Conservation (phyloP, 2,797 vertebrate genomes). For the Miopithecus talapoin region DNA sequence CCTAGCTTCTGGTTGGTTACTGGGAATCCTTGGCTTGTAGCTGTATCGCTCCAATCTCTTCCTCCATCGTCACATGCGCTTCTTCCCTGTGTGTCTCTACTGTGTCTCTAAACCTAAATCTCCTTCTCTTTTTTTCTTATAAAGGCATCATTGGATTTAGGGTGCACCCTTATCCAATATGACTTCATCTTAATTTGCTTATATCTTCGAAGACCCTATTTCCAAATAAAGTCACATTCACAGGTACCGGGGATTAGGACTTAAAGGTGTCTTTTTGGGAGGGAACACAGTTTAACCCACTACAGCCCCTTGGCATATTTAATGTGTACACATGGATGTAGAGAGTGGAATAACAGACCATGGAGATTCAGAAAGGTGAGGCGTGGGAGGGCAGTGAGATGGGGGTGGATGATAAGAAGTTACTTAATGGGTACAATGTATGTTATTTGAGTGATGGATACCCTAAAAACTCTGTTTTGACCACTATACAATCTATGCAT, state of each 20-base stretch:
- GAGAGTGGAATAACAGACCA: not conserved
- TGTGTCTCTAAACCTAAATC: not conserved
- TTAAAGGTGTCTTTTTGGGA: not conserved
- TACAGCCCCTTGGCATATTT: not conserved
- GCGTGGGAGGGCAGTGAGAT: not conserved
- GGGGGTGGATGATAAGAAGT: not conserved
- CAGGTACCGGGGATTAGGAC: not conserved
- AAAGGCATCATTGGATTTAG: not conserved
- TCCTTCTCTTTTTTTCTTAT: not conserved
- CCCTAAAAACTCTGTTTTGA: not conserved
- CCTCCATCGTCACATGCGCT: not conserved
- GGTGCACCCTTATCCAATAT: not conserved
- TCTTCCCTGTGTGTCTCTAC: not conserved
- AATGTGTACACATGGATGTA: not conserved
- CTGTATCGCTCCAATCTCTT: not conserved
- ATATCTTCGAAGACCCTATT: not conserved
- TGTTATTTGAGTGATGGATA: not conserved
- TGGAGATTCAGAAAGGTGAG: not conserved
- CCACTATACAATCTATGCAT: not conserved
- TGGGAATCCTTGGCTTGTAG: not conserved
- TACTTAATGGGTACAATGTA: not conserved
- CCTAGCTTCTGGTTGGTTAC: no score
- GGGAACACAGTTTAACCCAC: not conserved
- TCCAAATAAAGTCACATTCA: not conserved
- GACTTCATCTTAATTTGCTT: not conserved